phyloP scores from a whole-genome alignment of 2,888 invertebrate species.

The Lasioglossum malachurum region DNA sequence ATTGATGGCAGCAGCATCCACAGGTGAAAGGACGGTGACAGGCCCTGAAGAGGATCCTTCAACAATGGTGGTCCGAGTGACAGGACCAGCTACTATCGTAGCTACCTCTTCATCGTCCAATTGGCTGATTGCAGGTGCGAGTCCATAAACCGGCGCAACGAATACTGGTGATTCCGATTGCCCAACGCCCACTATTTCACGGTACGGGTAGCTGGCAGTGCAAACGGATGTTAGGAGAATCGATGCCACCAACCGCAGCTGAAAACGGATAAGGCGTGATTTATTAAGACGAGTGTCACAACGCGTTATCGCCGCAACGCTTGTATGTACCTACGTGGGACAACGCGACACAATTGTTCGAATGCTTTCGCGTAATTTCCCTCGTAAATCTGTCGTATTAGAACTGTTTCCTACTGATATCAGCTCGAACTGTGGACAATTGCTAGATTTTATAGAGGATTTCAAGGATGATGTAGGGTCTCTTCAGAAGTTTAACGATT shows the following conservation, averaged over 20 bases:
- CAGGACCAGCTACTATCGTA: conserved; percentile 63
- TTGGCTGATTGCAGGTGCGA: conserved; percentile 52
- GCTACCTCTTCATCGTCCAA: conserved; percentile 6
- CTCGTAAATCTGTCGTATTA: conserved; percentile 38
- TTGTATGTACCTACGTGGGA: conserved; percentile 6
- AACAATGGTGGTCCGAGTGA: conserved; percentile 68
- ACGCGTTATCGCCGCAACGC: neutral
- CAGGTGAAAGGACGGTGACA: conserved; percentile 24
- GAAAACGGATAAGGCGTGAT: conserved; percentile 52
- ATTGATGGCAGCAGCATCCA: neutral
- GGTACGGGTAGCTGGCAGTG: conserved; percentile 75
- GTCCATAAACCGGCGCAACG: conserved; percentile 54
- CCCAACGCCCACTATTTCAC: conserved; percentile 64
- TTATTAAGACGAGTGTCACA: conserved; percentile 49
- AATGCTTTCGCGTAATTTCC: conserved; percentile 41
- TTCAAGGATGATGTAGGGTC: neutral
- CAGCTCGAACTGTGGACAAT: neutral
- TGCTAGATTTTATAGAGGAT: neutral
- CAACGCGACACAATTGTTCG: conserved; percentile 37
- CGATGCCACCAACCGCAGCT: conserved; percentile 63
- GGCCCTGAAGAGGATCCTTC: conserved; percentile 53
- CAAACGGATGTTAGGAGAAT: conserved; percentile 65
- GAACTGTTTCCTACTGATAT: neutral
- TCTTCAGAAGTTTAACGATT: neutral
- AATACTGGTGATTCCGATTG: conserved; percentile 30